These are phyloP conservation scores for Morone chrysops DNA, from an alignment of 2,113 vertebrate genomes.

Conservation along the genomic window DNA sequence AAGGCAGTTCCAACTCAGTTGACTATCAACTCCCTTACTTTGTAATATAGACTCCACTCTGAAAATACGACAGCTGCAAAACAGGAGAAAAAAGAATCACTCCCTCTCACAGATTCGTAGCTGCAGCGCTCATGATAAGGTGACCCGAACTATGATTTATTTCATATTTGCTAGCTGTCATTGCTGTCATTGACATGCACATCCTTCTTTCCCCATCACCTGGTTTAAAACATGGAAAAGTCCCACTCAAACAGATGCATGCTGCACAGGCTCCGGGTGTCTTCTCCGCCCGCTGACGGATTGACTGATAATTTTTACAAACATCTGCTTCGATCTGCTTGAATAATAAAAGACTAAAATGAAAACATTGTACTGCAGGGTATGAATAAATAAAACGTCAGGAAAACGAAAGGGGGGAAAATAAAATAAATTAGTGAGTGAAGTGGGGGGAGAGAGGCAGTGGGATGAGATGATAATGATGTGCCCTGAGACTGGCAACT, in stretches of 20 bases:
- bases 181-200: slow-evolving; percentile 25
- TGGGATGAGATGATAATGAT: slow-evolving; percentile 66
- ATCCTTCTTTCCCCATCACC: slow-evolving; percentile 29
- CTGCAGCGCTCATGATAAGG: slow-evolving; percentile 36
- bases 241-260: slow-evolving; percentile 34
- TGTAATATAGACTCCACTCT: slow-evolving; percentile 31
- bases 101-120: slow-evolving; percentile 37
- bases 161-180: slow-evolving; percentile 41
- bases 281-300: slow-evolving; percentile 25
- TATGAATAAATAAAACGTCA: slow-evolving; percentile 42
- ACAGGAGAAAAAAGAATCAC: slow-evolving; percentile 12
- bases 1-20: slow-evolving; percentile 49
- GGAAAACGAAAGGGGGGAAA: slow-evolving; percentile 2
- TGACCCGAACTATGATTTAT: slow-evolving; percentile 50
- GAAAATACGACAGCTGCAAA: slow-evolving; percentile 51
- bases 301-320: slow-evolving; percentile 50
- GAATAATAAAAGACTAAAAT: slow-evolving; percentile 44
- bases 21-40: slow-evolving; percentile 36
- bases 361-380: slow-evolving; percentile 18
- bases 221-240: slow-evolving; percentile 15
- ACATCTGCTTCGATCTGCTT: slow-evolving; percentile 61
- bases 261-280: background rate
- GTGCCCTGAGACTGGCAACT: slow-evolving; percentile 68
- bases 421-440: slow-evolving; percentile 15
- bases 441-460: slow-evolving; percentile 15